A percentile compares a stretch with the other conserved stretches of the same genome.
phyloP scores from a whole-genome alignment of 2,113 vertebrate species.

The Sebastes fasciatus region DNA sequence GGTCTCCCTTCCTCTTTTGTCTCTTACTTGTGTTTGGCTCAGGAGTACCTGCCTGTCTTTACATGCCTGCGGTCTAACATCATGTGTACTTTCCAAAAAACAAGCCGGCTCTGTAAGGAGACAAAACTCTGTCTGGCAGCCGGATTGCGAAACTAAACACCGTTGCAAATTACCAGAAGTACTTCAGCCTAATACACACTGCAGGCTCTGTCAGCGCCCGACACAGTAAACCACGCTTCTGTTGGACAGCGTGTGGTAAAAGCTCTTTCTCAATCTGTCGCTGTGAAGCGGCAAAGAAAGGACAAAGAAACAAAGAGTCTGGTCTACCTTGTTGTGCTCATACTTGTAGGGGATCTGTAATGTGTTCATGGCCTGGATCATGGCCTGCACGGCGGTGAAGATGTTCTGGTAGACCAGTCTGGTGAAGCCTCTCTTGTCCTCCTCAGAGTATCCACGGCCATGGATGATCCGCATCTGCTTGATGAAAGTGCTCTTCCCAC shows the following conservation, averaged over 20 bases:
- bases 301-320: not conserved
- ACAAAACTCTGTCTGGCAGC: conserved; percentile 42
- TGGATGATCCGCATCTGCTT: conserved; percentile 89
- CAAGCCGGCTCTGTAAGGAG: conserved; percentile 16
- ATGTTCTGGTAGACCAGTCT: conserved; percentile 98
- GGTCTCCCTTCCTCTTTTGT: not conserved
- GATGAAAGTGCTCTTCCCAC: conserved; percentile 86
- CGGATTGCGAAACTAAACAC: conserved; percentile 71
- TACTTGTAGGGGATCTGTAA: conserved; percentile 95
- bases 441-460: conserved; percentile 95
- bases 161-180: conserved; percentile 62
- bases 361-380: conserved; percentile 94
- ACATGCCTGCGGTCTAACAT: conserved; percentile 42
- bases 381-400: conserved; percentile 96
- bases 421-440: conserved; percentile 94
- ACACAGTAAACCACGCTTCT: conserved; percentile 29
- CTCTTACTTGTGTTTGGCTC: conserved; percentile 32
- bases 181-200: conserved; percentile 28
- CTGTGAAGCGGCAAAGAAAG: conserved; percentile 9
- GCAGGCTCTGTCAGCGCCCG: conserved; percentile 7
- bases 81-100: conserved; percentile 24
- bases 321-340: conserved; percentile 91
- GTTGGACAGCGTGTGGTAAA: conserved; percentile 21
- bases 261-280: conserved; percentile 43
- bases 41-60: conserved; percentile 51